Conservation (phyloP, 2,113 vertebrate species). For the Albula goreensis region DNA sequence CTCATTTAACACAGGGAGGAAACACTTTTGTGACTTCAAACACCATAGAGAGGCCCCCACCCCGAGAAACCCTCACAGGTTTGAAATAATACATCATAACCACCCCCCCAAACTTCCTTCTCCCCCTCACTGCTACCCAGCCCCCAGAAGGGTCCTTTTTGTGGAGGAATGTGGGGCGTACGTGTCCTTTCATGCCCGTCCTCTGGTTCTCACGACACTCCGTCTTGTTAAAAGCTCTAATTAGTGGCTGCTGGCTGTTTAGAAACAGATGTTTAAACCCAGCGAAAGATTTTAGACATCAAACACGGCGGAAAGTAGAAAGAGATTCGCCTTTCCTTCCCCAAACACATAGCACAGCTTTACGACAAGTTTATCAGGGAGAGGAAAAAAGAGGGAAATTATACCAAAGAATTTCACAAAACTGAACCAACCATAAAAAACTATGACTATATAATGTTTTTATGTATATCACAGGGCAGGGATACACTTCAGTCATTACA, state of each 20-base stretch:
- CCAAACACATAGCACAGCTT: constrained; percentile 37
- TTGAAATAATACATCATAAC: constrained; percentile 47
- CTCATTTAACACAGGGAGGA: background rate
- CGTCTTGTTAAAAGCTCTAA: constrained; percentile 84
- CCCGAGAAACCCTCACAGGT: constrained; percentile 53
- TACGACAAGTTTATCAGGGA: constrained; percentile 35
- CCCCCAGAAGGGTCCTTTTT: constrained; percentile 58
- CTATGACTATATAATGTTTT: background rate
- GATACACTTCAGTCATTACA: background rate
- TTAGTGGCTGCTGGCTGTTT: constrained; percentile 85
- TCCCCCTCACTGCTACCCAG: constrained; percentile 30
- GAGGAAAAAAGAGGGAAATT: background rate
- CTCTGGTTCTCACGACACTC: constrained; percentile 76
- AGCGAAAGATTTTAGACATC: constrained; percentile 74
- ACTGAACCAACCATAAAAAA: background rate
- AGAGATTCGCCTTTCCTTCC: constrained; percentile 69
- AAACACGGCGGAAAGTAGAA: constrained; percentile 68
- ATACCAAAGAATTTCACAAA: background rate
- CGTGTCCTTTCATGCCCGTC: constrained; percentile 79
- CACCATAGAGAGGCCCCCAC: constrained; percentile 35
- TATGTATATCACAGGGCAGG: background rate
- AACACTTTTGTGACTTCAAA: constrained; percentile 47
- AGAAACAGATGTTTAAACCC: constrained; percentile 83
- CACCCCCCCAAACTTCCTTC: background rate
- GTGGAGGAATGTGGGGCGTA: constrained; percentile 70